These are phyloP conservation scores for Xestia rhomboidea DNA, from an alignment of 2,888 invertebrate species.

Conservation along the genomic window DNA sequence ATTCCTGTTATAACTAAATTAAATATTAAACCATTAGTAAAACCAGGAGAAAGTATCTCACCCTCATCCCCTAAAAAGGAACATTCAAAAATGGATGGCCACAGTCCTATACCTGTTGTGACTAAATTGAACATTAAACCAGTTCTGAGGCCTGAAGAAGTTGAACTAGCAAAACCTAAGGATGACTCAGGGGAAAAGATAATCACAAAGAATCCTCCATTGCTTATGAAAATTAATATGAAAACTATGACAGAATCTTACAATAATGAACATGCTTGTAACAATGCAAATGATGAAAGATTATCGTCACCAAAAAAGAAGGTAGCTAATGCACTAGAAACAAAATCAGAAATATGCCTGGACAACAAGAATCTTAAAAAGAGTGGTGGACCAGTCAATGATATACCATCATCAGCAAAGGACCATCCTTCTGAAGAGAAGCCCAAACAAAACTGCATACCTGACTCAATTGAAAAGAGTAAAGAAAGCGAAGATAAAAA, in stretches of 20 bases:
- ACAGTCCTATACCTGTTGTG: constrained; percentile 79
- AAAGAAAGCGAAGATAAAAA: constrained; percentile 47
- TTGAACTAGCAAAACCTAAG: constrained; percentile 70
- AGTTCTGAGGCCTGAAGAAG: constrained; percentile 85
- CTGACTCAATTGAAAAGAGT: constrained; percentile 52
- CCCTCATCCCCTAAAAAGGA: constrained; percentile 85
- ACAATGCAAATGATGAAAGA: constrained; percentile 80
- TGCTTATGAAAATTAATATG: constrained; percentile 88
- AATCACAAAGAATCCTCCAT: constrained; percentile 81
- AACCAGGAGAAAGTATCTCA: constrained; percentile 78
- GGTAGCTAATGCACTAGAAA: constrained; percentile 68
- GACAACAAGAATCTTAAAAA: constrained; percentile 49
- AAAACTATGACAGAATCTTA: constrained; percentile 81
- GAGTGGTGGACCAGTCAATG: constrained; percentile 43
- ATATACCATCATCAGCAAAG: constrained; percentile 39
- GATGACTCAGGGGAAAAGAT: constrained; percentile 75
- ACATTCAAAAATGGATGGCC: constrained; percentile 72
- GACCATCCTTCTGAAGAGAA: constrained; percentile 44
- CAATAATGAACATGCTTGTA: constrained; percentile 74
- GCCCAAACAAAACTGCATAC: constrained; percentile 69
- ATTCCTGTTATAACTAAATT: constrained; percentile 86
- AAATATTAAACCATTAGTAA: constrained; percentile 85
- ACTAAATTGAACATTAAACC: constrained; percentile 89
- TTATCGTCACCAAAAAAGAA: constrained; percentile 78
- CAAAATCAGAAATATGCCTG: constrained; percentile 53